Evolutionary conservation across 2,113 vertebrate species (phyloP).

Genomic region (Embiotoca jacksoni): DNA sequence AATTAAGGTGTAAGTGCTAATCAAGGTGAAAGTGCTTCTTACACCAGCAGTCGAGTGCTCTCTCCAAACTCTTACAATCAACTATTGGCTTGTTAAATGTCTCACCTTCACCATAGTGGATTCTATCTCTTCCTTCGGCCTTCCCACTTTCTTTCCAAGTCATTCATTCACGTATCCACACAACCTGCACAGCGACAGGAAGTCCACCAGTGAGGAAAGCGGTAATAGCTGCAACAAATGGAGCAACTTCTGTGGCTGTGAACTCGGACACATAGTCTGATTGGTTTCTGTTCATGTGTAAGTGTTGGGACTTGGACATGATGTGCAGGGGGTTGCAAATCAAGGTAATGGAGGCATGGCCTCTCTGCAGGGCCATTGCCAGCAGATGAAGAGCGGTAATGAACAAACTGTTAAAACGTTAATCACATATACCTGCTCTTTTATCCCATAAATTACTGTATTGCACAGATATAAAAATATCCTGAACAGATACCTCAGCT

Average conservation of each 20-base stretch:
- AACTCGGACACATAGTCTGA: slow-evolving; percentile 10
- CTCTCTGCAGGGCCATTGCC: not conserved
- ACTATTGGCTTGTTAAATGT: slow-evolving; percentile 55
- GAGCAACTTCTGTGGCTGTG: not conserved
- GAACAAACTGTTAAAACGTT: not conserved
- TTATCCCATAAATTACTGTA: not conserved
- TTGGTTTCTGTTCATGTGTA: slow-evolving; percentile 6
- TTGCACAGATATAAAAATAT: too few relatives aligned
- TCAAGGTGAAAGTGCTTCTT: slow-evolving; percentile 50
- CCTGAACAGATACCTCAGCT: not conserved
- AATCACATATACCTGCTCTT: not conserved
- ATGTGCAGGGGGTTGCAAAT: not conserved
- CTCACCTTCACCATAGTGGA: slow-evolving; percentile 42
- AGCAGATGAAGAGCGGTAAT: not conserved
- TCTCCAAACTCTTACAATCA: slow-evolving; percentile 27
- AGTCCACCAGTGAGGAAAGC: not conserved
- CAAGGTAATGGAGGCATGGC: slow-evolving; percentile 2
- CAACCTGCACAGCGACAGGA: slow-evolving; percentile 6
- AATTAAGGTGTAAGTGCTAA: slow-evolving; percentile 15
- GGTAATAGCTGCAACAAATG: not conserved
- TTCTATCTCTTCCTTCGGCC: slow-evolving; percentile 54
- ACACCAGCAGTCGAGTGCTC: slow-evolving; percentile 37
- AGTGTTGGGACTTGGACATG: not conserved
- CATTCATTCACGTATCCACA: slow-evolving; percentile 32
- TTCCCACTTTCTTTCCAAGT: slow-evolving; percentile 60